Evolutionary conservation across 2,888 invertebrate species (phyloP), one percentile per base, ranked within the genome.

Genomic region (Ganaspis brasiliensis): DNA sequence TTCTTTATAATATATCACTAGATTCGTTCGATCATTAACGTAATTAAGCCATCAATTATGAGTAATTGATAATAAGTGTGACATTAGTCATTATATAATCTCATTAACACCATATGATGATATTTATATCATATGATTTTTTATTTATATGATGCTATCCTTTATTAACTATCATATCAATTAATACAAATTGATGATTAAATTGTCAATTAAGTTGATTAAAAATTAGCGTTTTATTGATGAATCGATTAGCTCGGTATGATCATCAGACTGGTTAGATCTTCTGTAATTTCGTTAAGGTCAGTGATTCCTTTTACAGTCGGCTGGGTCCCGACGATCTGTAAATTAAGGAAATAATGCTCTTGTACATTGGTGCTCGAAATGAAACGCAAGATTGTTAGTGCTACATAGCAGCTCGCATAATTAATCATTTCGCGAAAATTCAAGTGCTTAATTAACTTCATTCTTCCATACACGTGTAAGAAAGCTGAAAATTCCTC

Each of bases 301-400:
- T 87, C 83, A 84, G 81, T 82, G 83, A 80, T 83, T 84, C 24
- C 78, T 78, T 61, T 73, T 83, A 81, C 85, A 82, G 82, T 84
- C 82, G 76, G 81, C 79, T 77, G 84, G 79, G 82, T 81, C 81
- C 76, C 73, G 79, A 77, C 82, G 84, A 87, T 87, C 87, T 85
- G 85, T 74, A 82, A 87, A 85, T 83, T 77, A 82, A 87, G 80
- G 78, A 82, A 84, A 84, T 82, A 79, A 79, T 75, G 76, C 52
- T 72, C 61, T 45, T 67, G 67, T 67, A 67, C 67, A 67, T 55
- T 45, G 35, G 6, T 52, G 55, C 72, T 31, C 55, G 31, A 72
- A 56, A 72, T 72, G 24, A 35, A 72, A 72, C n/a, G 8, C 35
- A 55, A 37, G 72, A 55, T 26, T 52, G 55, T 72, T 67, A 67